Base-by-base conservation (phyloP, 2,888 invertebrate species). In the Dynastes maya region DNA sequence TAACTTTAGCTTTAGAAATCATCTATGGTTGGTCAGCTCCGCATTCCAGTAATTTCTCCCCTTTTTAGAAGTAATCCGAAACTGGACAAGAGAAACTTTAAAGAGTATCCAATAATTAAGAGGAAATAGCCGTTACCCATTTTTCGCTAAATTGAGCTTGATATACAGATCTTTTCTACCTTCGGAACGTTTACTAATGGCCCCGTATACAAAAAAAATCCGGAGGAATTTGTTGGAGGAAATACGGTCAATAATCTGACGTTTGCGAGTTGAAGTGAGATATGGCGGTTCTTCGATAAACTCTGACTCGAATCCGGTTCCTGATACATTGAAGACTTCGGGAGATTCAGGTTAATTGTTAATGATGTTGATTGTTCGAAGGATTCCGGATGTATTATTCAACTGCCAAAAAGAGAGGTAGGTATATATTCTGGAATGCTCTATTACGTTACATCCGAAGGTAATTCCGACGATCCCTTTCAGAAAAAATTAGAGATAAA, bases 151-250 rank as follows among this genome's bases (percentile, higher is more conserved):
- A 72, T 72, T 58, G 9, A 72, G 16, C 37, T 58, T 55, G 40
- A 79, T 77, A 71, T 74, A 65, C 32, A 77, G 22, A 77, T 77
- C 79, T 78, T 70, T 78, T 63, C 76, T 61, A 78, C 74, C 80
- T 64, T 45, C 37, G 75, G 64, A 80, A 76, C 78, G 79, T 55
- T 79, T 78, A 79, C 77, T 80, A 80, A 80, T 80, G 77, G 77
- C 40, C 76, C 67, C 61, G 70, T 78, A 78, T 75, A 55, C 53
- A 11, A 11, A 45, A 77, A 64, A 75, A 77, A 79, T 55, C 76
- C 78, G 65, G 64, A 37, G 75, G 61, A 78, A 80, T 79, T 77
- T 79, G 78, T 79, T 79, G 70, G 58, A 68, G 67, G 78, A 77
- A 79, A 16, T 67, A 67, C 76, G 79, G 55, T 71, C 79, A 70